Evolutionary conservation across 2,888 invertebrate genomes (phyloP), one percentile per base, ranked within the genome.

Genomic region (Cryptosula pallasiana): DNA sequence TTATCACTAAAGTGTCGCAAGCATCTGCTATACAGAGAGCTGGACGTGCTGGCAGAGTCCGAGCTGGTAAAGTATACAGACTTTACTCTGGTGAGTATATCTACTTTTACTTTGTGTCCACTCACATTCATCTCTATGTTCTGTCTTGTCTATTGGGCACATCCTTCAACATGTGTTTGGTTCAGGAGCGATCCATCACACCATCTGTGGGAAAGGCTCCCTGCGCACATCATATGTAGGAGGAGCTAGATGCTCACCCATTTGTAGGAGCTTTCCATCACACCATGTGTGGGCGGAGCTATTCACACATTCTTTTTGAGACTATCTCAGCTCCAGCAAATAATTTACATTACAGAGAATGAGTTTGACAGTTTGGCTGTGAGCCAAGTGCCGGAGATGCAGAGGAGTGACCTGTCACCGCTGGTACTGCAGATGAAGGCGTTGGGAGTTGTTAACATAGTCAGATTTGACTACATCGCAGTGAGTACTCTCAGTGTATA

Each of bases 21-120:
- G 93, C 94, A 71, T 94, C 94, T 55, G 96, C 97, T 0, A 88
- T 90, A 73, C 97, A 98, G 83, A 87, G 98, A 73, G 93, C 96
- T 0, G 98, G 98, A 0, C 87, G 98, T 71, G 94, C 95, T 0
- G 98, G 97, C 0, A 87, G 98, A 69, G 89, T 92, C 13, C 86
- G 89, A 69, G 87, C 91, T 0, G 98, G 98, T 71, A 92, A 75
- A 72, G 78, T 75, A 0, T 97, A 91, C 80, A 76, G 87, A 72
- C 77, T 87, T 13, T 87, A 86, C 75, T 80, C 86, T 23, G 81
- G 80, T 80, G 87, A 45, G 9, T 5, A 20, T 45, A 45, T 45
- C n/a, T n/a, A n/a, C n/a, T n/a, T n/a, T n/a, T n/a, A n/a, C n/a
- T n/a, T n/a, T n/a, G n/a, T n/a, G n/a, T n/a, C n/a, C n/a, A n/a